phyloP scores from a whole-genome alignment of 1,140 invertebrate genomes.

The Drosophila suzukii region DNA sequence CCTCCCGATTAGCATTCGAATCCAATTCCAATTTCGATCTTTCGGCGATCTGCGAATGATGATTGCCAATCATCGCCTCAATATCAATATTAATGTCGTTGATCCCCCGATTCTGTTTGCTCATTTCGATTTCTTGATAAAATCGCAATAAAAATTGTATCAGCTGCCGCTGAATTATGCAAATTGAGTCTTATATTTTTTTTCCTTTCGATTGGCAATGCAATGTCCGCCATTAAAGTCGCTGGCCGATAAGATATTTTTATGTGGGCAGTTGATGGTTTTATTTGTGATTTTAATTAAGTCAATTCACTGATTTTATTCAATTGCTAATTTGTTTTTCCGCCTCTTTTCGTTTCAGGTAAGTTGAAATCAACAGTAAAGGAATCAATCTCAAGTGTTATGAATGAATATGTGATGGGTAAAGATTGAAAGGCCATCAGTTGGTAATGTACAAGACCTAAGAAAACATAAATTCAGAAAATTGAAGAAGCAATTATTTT shows the following conservation, averaged over 20 bases:
- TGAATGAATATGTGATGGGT: neutral
- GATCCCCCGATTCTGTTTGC: constrained; percentile 27
- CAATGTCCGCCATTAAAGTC: constrained; percentile 35
- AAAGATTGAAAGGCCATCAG: neutral
- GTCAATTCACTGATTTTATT: constrained; percentile 4
- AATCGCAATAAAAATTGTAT: constrained; percentile 61
- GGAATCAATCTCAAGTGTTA: neutral
- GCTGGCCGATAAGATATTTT: constrained; percentile 54
- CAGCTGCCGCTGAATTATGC: constrained; percentile 50
- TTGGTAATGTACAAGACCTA: neutral
- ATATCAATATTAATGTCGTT: constrained; percentile 56
- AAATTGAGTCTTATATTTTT: constrained; percentile 28
- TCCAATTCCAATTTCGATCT: constrained; percentile 33
- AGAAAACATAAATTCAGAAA: neutral
- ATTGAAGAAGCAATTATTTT: neutral
- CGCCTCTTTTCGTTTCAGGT: constrained; percentile 47
- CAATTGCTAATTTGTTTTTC: constrained; percentile 51
- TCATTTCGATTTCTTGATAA: constrained; percentile 61
- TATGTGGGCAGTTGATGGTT: constrained; percentile 44
- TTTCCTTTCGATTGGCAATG: constrained; percentile 15
- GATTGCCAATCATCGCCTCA: constrained; percentile 39
- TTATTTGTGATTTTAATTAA: constrained; percentile 54
- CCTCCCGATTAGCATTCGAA: constrained; percentile 38
- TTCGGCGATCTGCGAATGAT: constrained; percentile 30
- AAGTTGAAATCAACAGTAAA: constrained; percentile 30